phyloP scores from a whole-genome alignment of 2,888 invertebrate genomes.

The Drosophila sordidula region DNA sequence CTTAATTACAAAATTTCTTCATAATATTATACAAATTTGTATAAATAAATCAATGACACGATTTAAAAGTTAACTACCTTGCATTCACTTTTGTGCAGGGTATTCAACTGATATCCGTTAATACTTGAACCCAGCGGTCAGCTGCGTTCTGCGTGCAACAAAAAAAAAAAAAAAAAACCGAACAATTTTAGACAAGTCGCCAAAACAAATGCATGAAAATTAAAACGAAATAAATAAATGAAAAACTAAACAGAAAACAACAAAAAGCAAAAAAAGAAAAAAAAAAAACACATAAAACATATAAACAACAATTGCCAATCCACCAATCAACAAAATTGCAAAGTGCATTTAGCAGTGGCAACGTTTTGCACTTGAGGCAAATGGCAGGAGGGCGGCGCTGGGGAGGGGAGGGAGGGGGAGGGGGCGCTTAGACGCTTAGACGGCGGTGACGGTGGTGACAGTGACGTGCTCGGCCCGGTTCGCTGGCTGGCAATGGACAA shows the following conservation, averaged over 20 bases:
- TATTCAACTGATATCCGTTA: conserved; percentile 74
- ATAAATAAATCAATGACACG: not conserved
- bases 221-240: conserved; percentile 43
- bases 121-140: conserved; percentile 77
- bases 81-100: conserved; percentile 12
- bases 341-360: conserved; percentile 80
- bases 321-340: conserved; percentile 74
- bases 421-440: conserved; percentile 42
- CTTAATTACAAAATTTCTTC: too few relatives aligned
- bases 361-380: conserved; percentile 71
- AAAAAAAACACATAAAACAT: conserved; percentile 19
- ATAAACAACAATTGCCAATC: conserved; percentile 71
- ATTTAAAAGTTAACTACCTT: conserved; percentile 3
- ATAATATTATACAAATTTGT: too few relatives aligned
- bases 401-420: not conserved
- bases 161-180: conserved; percentile 34
- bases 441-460: conserved; percentile 66
- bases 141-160: conserved; percentile 64
- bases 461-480: conserved; percentile 74
- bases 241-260: conserved; percentile 21
- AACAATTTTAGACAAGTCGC: conserved; percentile 67
- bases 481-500: conserved; percentile 77
- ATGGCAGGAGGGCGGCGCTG: conserved; percentile 16
- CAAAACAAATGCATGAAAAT: conserved; percentile 59
- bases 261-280: conserved; percentile 14